A percentile compares a stretch with the other conserved stretches of the same genome.
Conservation (phyloP, 2,113 vertebrate genomes). For the Oxyura jamaicensis region DNA sequence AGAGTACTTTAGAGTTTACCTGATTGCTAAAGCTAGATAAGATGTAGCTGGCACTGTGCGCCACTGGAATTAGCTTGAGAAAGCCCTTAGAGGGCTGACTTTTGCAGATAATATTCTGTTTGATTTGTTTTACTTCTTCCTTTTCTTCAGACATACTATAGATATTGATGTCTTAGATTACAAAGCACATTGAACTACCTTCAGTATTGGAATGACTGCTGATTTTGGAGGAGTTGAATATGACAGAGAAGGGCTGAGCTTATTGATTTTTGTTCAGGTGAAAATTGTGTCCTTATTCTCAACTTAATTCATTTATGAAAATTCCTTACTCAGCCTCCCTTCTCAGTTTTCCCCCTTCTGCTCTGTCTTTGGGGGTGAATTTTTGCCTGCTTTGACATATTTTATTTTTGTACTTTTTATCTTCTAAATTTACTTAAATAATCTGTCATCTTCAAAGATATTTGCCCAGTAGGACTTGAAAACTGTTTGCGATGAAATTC, state of each 20-base stretch:
- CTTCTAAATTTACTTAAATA: not conserved
- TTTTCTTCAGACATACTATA: not conserved
- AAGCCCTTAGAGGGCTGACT: not conserved
- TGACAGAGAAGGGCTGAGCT: not conserved
- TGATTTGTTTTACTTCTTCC: not conserved
- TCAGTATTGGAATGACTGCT: not conserved
- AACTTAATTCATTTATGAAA: not conserved
- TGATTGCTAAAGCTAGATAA: not conserved
- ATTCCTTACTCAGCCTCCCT: not conserved
- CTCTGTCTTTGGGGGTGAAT: not conserved
- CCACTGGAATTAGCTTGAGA: not conserved
- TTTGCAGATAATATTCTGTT: not conserved
- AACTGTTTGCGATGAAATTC: not conserved
- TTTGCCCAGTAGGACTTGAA: not conserved
- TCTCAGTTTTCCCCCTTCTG: not conserved
- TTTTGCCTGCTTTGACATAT: not conserved
- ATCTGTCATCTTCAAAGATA: not conserved
- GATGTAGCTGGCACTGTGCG: not conserved
- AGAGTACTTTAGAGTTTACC: not conserved
- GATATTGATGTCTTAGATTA: not conserved
- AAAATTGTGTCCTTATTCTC: not conserved
- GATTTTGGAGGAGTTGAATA: not conserved
- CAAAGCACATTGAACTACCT: not conserved
- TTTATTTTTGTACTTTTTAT: not conserved
- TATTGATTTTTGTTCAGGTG: not conserved